These are phyloP conservation scores for Diorhabda sublineata DNA, from an alignment of 1,140 invertebrate genomes.

Conservation along the genomic window DNA sequence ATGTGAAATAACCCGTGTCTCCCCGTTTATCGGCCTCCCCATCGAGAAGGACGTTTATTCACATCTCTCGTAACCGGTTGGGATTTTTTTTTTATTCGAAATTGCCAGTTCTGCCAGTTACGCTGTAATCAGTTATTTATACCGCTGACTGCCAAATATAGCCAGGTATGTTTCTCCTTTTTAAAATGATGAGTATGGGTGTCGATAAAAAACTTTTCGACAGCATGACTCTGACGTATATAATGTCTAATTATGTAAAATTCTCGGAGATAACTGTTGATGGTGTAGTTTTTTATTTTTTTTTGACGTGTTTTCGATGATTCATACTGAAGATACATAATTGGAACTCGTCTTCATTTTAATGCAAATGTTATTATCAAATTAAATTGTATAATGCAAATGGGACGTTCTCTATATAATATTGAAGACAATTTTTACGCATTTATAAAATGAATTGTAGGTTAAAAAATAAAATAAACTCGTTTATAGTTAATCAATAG, in stretches of 20 bases:
- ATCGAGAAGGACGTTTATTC: conserved; percentile 21
- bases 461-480: no score
- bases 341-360: no score
- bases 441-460: no score
- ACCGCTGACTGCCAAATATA: conserved; percentile 14
- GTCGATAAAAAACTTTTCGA: neutral
- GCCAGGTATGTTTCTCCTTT: conserved; percentile 1
- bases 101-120: neutral
- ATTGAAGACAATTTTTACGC: no score
- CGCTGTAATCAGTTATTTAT: conserved; percentile 9
- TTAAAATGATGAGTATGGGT: conserved; percentile 7
- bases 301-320: neutral
- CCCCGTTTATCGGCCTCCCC: conserved; percentile 3
- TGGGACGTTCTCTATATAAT: no score
- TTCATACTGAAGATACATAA: no score
- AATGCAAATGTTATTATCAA: no score
- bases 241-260: conserved; percentile 1
- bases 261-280: neutral
- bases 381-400: no score
- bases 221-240: neutral
- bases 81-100: conserved; percentile 7
- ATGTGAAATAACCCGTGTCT: neutral
- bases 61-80: conserved; percentile 14
- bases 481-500: no score
- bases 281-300: neutral